Conservation (phyloP, 2,113 vertebrate species). For the Planiliza haematocheilus region DNA sequence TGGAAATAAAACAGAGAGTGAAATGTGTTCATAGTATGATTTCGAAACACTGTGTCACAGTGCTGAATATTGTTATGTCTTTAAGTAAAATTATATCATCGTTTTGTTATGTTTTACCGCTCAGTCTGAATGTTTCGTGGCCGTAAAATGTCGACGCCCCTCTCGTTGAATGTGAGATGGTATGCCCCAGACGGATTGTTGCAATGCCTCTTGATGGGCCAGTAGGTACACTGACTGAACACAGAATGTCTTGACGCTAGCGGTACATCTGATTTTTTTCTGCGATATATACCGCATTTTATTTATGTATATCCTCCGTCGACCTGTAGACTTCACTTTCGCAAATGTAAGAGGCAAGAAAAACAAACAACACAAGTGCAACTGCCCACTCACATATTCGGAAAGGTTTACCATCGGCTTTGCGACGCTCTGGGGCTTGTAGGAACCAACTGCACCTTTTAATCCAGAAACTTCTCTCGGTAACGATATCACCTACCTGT, state of each 20-base stretch:
- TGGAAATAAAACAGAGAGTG: rapidly evolving
- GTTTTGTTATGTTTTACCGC: background rate
- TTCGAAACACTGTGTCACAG: background rate
- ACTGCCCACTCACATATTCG: conserved; percentile 38
- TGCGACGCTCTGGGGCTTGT: conserved; percentile 64
- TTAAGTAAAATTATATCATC: rapidly evolving
- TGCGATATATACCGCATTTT: conserved; percentile 1
- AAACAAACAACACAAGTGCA: conserved; percentile 29
- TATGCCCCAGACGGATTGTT: conserved; percentile 71
- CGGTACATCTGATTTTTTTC: background rate
- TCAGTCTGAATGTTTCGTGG: background rate
- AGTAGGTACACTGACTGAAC: conserved; percentile 52
- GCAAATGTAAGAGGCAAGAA: background rate
- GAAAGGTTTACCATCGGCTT: conserved; percentile 47
- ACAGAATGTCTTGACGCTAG: conserved; percentile 24
- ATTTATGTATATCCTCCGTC: background rate
- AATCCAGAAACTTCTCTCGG: conserved; percentile 64
- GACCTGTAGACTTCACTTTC: background rate
- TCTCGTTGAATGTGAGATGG: conserved; percentile 51
- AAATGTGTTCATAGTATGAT: rapidly evolving
- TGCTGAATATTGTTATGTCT: background rate
- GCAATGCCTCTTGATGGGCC: conserved; percentile 66
- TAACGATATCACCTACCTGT: conserved; percentile 4
- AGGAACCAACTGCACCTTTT: conserved; percentile 67
- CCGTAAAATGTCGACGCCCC: background rate